A percentile compares a stretch with the other conserved stretches of the same genome.
Evolutionary conservation across 2,797 vertebrate genomes (phyloP).

Genomic region (Sternotherus odoratus): DNA sequence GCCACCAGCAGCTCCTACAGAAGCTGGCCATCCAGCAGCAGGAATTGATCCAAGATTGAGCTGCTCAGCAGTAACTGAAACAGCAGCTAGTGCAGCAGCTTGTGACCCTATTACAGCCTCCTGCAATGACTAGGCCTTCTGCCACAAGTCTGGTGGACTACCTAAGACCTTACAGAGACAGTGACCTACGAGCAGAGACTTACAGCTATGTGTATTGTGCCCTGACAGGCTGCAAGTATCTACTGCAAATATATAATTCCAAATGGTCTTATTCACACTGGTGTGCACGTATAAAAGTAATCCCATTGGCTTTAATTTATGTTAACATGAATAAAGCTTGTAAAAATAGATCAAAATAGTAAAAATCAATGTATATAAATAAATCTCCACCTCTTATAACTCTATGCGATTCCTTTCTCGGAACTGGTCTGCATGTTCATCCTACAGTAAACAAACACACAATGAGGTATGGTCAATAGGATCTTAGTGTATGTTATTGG

Average conservation of each 20-base stretch:
- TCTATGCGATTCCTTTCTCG: not conserved
- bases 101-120: not conserved
- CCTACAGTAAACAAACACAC: not conserved
- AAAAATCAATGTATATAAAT: not conserved
- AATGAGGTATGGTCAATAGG: not conserved
- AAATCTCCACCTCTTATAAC: not conserved
- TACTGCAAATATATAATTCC: not conserved
- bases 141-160: not conserved
- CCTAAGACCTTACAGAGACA: not conserved
- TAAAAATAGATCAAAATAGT: not conserved
- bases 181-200: not conserved
- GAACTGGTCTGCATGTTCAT: not conserved
- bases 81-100: no score
- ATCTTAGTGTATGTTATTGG: not conserved
- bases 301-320: not conserved
- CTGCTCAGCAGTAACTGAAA: no score
- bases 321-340: not conserved
- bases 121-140: not conserved
- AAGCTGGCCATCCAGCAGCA: no score
- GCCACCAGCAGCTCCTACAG: no score
- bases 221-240: no score
- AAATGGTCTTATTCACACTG: not conserved
- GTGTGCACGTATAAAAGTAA: not conserved
- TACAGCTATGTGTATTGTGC: not conserved
- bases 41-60: no score